Evolutionary conservation across 2,888 invertebrate genomes (phyloP), one percentile per base, ranked within the genome.

Genomic region (Tolmerus cingulatus): DNA sequence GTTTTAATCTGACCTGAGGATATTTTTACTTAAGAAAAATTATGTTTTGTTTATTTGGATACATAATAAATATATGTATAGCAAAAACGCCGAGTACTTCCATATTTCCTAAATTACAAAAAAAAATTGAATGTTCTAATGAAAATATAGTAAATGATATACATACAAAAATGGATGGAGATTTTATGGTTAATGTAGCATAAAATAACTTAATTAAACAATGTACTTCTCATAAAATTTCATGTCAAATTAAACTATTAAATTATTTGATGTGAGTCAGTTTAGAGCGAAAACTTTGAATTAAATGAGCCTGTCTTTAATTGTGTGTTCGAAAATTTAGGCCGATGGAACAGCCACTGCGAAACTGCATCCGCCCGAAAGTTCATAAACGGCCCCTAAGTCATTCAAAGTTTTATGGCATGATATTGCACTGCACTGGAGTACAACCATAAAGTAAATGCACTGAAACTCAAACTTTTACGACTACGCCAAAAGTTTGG

Each of bases 391-490:
- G 74, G 79, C 66, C 87, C 74, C 37, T 81, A 87, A 87, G 79
- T 66, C 87, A 87, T 86, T 77, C 34, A 87, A 87, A 87, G 78
- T 87, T 87, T 87, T 78, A 87, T 87, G 87, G 79, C 74, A 74
- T 78, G 19, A 78, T 87, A 87, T 79, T 87, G 57, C 87, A 78
- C 66, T 87, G 74, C 79, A 79, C 81, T 78, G 40, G 43, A 79
- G 81, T 34, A 34, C 79, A 78, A 46, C 87, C 79, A 87, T 87
- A 87, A 87, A 87, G 87, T 87, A 81, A 87, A 87, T 87, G 87
- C 87, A 87, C 57, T 81, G 81, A 81, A 87, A 87, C 81, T 79
- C 79, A 79, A 87, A 87, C 79, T 87, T 87, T 87, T 87, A 87
- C 81, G 79, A 81, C 57, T 66, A 66, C 66, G 34, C 78, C 78